These are phyloP conservation scores for Chamaea fasciata DNA, from an alignment of 2,113 vertebrate species.

Conservation along the genomic window DNA sequence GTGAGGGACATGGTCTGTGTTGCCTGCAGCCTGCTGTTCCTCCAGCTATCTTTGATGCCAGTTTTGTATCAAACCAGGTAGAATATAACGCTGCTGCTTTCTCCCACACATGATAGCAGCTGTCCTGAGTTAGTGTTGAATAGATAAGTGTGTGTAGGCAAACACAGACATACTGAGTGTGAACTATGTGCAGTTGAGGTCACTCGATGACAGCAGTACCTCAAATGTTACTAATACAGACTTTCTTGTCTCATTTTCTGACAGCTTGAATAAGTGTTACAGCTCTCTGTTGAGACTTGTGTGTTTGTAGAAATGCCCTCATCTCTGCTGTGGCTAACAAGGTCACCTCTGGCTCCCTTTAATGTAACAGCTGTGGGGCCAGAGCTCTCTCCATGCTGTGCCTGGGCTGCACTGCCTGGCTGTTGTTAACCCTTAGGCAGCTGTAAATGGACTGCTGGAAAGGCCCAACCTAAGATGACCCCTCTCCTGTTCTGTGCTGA, in stretches of 20 bases:
- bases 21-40: neutral
- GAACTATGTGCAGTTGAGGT: neutral
- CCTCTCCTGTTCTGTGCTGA: neutral
- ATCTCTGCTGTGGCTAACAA: neutral
- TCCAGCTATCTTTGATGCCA: neutral
- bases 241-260: neutral
- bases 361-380: neutral
- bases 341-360: neutral
- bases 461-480: neutral
- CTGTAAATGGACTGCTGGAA: neutral
- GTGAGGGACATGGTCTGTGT: neutral
- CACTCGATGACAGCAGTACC: neutral
- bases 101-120: neutral
- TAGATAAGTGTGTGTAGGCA: accelerated
- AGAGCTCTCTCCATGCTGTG: neutral
- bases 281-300: neutral
- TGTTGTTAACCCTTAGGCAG: neutral
- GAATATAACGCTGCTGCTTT: neutral
- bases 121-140: neutral
- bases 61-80: neutral
- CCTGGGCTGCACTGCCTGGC: neutral
- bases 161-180: neutral
- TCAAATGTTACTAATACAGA: no score
- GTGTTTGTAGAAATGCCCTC: neutral
- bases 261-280: neutral